Conservation (phyloP, 2,888 invertebrate species). For the Tetragnatha montana region DNA sequence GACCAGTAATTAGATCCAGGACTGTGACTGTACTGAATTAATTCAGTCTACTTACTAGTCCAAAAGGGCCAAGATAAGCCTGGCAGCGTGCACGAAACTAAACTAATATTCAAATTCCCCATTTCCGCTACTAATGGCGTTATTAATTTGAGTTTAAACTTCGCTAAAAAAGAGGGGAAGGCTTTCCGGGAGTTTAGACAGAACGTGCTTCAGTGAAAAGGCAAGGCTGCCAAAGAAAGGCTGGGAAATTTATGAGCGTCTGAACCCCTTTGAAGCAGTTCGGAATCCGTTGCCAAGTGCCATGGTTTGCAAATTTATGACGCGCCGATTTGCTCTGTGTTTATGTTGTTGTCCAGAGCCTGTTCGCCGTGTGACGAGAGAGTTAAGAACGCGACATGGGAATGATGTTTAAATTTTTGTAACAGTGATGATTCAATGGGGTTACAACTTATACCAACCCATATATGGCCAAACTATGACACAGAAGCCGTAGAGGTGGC, state of each 20-base stretch:
- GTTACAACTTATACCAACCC: not conserved
- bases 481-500: not conserved
- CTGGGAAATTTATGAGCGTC: constrained; percentile 16
- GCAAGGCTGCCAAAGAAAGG: not conserved
- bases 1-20: too few relatives aligned
- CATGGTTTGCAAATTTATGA: constrained; percentile 9
- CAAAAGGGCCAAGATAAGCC: too few relatives aligned
- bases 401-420: not conserved
- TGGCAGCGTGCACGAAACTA: too few relatives aligned
- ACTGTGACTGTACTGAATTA: too few relatives aligned
- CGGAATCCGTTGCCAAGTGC: constrained; percentile 9
- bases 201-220: too few relatives aligned
- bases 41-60: too few relatives aligned
- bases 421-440: not conserved
- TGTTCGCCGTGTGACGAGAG: not conserved
- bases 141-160: too few relatives aligned
- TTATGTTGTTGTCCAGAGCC: not conserved
- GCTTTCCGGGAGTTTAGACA: too few relatives aligned
- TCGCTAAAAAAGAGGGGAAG: too few relatives aligned
- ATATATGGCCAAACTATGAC: not conserved
- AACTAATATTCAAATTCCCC: too few relatives aligned
- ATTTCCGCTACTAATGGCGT: too few relatives aligned
- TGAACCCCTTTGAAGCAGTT: not conserved
- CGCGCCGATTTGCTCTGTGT: not conserved
- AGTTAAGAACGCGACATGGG: not conserved